Conservation (phyloP, 2,113 vertebrate genomes). For the Elaphurus davidianus region DNA sequence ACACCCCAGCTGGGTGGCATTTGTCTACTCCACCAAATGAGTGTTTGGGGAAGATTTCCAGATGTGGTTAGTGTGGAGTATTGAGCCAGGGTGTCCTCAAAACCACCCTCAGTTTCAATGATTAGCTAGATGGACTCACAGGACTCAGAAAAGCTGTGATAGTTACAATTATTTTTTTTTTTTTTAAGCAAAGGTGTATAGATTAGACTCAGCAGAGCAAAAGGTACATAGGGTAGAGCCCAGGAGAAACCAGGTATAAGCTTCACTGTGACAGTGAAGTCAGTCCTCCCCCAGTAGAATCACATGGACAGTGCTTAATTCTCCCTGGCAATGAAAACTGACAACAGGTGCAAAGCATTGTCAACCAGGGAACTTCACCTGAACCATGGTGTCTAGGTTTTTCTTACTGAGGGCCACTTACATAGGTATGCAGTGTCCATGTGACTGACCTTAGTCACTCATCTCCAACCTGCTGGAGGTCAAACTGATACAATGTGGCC, state of each 20-base stretch:
- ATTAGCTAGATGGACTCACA: background rate
- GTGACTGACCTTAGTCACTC: background rate
- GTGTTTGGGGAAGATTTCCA: background rate
- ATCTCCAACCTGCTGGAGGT: background rate
- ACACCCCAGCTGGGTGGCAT: background rate
- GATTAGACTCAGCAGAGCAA: background rate
- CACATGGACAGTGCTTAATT: background rate
- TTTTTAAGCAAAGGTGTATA: background rate
- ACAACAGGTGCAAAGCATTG: background rate
- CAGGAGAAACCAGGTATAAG: background rate
- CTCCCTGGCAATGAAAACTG: background rate
- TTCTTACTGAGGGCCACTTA: background rate
- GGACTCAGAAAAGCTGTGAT: background rate
- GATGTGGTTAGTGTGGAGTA: background rate
- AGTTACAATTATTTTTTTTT: background rate
- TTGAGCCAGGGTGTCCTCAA: background rate
- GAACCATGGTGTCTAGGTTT: background rate
- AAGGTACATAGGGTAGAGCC: background rate
- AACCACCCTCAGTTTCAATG: background rate
- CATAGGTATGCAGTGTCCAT: background rate
- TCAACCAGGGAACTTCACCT: background rate
- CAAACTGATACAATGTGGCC: background rate
- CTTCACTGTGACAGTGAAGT: background rate
- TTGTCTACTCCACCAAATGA: background rate
- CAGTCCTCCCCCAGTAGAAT: background rate